phyloP scores from a whole-genome alignment of 2,888 invertebrate genomes.

The Drosophila rubida region DNA sequence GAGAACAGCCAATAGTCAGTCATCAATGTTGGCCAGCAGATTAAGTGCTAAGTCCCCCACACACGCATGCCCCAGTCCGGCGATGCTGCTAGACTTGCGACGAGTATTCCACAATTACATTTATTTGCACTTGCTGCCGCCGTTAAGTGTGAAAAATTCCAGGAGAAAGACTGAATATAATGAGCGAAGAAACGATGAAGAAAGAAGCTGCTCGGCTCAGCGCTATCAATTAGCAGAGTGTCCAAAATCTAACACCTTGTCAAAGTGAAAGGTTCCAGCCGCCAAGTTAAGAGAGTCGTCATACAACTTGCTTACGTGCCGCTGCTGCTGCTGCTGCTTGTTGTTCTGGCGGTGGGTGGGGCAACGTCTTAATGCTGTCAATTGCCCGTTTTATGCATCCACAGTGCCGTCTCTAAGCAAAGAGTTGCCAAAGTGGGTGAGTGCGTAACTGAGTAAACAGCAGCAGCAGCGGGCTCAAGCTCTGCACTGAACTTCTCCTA shows the following conservation, averaged over 20 bases:
- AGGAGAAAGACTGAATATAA: slow-evolving; percentile 28
- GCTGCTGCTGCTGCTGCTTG: not conserved
- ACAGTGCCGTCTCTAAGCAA: slow-evolving; percentile 34
- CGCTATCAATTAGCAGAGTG: slow-evolving; percentile 64
- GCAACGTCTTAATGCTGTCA: slow-evolving; percentile 60
- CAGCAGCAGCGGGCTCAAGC: slow-evolving; percentile 7
- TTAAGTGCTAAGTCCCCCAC: slow-evolving; percentile 35
- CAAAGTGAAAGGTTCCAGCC: slow-evolving; percentile 68
- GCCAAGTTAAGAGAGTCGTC: slow-evolving; percentile 1
- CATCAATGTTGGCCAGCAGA: slow-evolving; percentile 45
- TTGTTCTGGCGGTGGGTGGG: slow-evolving; percentile 43
- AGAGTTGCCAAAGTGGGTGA: slow-evolving; percentile 26
- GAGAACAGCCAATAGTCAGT: slow-evolving; percentile 16
- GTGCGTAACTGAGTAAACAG: slow-evolving; percentile 52
- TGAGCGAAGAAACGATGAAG: slow-evolving; percentile 9
- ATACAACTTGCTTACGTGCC: not conserved
- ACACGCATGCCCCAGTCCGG: slow-evolving; percentile 3
- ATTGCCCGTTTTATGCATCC: slow-evolving; percentile 72
- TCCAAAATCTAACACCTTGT: slow-evolving; percentile 72
- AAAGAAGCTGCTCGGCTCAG: slow-evolving; percentile 30
- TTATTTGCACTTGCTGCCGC: slow-evolving; percentile 29
- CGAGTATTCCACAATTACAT: slow-evolving; percentile 37
- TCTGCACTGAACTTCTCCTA: slow-evolving; percentile 13
- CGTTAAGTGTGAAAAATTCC: slow-evolving; percentile 53
- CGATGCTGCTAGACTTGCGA: slow-evolving; percentile 53